phyloP scores from a whole-genome alignment of 2,797 vertebrate genomes.

The Botia almorhae region DNA sequence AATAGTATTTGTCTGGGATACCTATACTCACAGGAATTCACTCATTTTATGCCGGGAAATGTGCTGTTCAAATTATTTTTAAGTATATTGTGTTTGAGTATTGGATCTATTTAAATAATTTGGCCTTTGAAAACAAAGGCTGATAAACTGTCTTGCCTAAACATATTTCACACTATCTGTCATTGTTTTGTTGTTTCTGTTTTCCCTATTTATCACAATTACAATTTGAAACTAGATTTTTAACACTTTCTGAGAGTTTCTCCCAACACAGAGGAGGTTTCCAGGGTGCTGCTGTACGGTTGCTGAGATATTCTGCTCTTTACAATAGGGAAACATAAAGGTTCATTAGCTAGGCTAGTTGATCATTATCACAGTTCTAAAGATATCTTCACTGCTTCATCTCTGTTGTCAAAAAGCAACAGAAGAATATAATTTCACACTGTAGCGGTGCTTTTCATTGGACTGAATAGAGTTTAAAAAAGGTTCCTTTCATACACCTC shows the following conservation, averaged over 20 bases:
- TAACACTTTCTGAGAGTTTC: not conserved
- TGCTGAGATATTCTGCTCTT: not conserved
- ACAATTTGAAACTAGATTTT: not conserved
- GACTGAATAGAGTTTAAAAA: not conserved
- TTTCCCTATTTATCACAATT: not conserved
- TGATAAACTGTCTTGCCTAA: not conserved
- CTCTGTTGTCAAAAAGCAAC: not conserved
- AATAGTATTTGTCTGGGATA: not conserved
- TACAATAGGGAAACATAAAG: constrained; percentile 10
- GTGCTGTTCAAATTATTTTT: not conserved
- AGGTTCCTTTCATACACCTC: not conserved
- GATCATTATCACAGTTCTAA: not conserved
- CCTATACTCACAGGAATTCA: not conserved
- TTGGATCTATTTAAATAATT: not conserved
- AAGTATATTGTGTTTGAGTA: not conserved
- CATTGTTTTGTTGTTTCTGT: not conserved
- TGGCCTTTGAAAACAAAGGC: not conserved
- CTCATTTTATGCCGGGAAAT: not conserved
- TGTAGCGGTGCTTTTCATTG: not conserved
- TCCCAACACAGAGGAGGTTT: not conserved
- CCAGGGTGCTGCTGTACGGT: not conserved
- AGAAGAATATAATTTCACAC: not conserved
- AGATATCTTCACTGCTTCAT: constrained; percentile 5
- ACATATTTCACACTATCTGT: not conserved
- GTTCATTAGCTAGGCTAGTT: not conserved